Percentiles rank a stretch among this genome's conserved stretches.
These are phyloP conservation scores for Drosophila dunni DNA, from an alignment of 1,140 invertebrate species.

Conservation along the genomic window DNA sequence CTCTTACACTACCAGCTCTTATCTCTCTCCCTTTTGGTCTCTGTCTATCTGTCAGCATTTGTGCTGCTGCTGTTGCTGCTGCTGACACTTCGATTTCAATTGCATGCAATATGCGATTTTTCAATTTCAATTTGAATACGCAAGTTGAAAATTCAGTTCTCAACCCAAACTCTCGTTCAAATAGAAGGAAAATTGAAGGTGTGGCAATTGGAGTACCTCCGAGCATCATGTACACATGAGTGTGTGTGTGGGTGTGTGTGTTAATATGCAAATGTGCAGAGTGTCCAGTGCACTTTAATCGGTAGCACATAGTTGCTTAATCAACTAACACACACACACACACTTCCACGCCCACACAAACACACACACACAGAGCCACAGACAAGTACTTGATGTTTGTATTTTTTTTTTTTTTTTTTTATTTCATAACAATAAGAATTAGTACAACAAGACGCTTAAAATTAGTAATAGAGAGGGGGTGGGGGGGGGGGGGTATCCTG, in stretches of 20 bases:
- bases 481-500: too few species aligned
- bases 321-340: conserved; percentile 63
- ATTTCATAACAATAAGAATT: too few species aligned
- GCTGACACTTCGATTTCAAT: conserved; percentile 81
- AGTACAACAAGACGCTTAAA: too few species aligned
- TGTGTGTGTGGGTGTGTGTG: too few species aligned
- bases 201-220: neutral
- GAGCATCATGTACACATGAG: neutral
- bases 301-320: conserved; percentile 77
- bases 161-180: neutral
- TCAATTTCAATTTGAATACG: conserved; percentile 80
- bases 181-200: neutral
- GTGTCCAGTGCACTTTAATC: conserved; percentile 78
- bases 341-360: neutral
- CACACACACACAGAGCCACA: neutral
- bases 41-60: conserved; percentile 29
- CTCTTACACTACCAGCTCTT: neutral
- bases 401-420: too few species aligned
- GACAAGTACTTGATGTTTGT: neutral
- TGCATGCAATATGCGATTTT: conserved; percentile 80
- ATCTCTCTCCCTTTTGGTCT: neutral
- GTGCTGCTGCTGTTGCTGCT: conserved; percentile 47
- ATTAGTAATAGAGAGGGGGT: too few species aligned
- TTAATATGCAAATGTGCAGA: conserved; percentile 62
- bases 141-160: conserved; percentile 17